A percentile compares a stretch with the other conserved stretches of the same genome.
Conservation (phyloP, 2,797 vertebrate species). For the Diglossa cyanea region DNA sequence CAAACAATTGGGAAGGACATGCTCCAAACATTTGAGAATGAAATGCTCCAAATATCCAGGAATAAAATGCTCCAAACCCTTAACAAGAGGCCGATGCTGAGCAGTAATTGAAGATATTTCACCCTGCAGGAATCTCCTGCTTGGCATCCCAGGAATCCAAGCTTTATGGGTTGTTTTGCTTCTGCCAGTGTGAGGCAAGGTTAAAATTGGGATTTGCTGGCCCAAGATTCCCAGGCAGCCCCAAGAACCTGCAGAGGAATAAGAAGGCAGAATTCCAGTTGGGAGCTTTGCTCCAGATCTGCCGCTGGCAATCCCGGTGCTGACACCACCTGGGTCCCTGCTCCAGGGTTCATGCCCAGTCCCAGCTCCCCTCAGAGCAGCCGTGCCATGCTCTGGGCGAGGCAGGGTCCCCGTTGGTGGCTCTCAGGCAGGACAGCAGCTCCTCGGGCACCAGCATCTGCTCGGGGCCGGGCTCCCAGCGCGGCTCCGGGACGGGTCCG, state of each 20-base stretch:
- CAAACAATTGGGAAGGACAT: neutral
- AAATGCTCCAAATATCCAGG: too few relatives aligned
- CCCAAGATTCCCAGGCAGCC: neutral
- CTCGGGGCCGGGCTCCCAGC: slow-evolving; percentile 11
- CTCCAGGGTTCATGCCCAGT: neutral
- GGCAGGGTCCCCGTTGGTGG: slow-evolving; percentile 62
- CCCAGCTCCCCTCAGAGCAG: neutral
- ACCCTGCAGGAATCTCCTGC: neutral
- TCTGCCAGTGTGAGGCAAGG: neutral
- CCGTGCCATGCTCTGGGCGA: slow-evolving; percentile 67
- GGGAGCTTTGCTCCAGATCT: neutral
- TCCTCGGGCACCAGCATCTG: slow-evolving; percentile 69
- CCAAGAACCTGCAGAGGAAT: neutral
- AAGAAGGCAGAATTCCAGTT: neutral
- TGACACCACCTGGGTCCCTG: rapidly evolving
- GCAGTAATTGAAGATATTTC: neutral
- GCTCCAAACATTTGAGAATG: rapidly evolving
- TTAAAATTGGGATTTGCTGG: neutral
- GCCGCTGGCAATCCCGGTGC: neutral
- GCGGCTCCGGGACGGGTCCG: neutral
- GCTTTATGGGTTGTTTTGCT: neutral
- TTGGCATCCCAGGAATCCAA: neutral
- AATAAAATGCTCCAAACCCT: neutral
- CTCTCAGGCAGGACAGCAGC: slow-evolving; percentile 65
- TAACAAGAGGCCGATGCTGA: neutral